Conservation (phyloP, 2,113 vertebrate genomes). For the Calcarius ornatus region DNA sequence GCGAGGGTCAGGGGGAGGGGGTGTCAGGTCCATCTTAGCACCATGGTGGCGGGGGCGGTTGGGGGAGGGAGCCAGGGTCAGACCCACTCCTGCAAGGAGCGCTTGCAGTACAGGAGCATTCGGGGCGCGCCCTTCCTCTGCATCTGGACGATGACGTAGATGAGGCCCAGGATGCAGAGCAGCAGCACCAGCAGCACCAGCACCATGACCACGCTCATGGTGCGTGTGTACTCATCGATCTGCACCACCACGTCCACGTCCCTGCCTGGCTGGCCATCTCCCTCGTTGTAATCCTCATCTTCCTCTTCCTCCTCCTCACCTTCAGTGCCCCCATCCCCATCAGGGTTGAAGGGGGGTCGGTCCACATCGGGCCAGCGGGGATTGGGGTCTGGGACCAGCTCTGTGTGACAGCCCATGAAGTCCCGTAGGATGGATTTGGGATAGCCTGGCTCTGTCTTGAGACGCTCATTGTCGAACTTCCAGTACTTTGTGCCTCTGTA, state of each 20-base stretch:
- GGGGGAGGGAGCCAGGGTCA: conserved; percentile 73
- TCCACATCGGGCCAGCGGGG: conserved; percentile 79
- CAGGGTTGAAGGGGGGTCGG: conserved; percentile 82
- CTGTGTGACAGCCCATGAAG: conserved; percentile 93
- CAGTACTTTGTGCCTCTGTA: conserved; percentile 96
- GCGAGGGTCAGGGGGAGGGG: not conserved
- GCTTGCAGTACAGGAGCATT: conserved; percentile 93
- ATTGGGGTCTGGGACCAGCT: conserved; percentile 72
- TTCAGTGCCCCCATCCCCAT: not conserved
- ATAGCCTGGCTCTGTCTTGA: conserved; percentile 92
- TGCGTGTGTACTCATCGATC: conserved; percentile 87
- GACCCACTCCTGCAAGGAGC: conserved; percentile 97
- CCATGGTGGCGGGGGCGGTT: conserved; percentile 61
- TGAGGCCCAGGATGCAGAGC: conserved; percentile 88
- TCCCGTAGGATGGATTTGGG: conserved; percentile 94
- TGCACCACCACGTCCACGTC: conserved; percentile 93
- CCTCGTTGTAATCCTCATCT: not conserved
- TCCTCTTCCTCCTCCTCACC: conserved; percentile 8
- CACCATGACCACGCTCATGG: conserved; percentile 90
- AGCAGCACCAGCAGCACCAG: conserved; percentile 89
- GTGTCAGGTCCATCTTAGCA: conserved; percentile 74
- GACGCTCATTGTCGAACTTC: conserved; percentile 95
- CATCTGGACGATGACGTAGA: conserved; percentile 90
- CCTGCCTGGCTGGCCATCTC: conserved; percentile 43
- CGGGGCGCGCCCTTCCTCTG: conserved; percentile 91